phyloP scores from a whole-genome alignment of 2,888 invertebrate species.

The Nomada hirtipes region DNA sequence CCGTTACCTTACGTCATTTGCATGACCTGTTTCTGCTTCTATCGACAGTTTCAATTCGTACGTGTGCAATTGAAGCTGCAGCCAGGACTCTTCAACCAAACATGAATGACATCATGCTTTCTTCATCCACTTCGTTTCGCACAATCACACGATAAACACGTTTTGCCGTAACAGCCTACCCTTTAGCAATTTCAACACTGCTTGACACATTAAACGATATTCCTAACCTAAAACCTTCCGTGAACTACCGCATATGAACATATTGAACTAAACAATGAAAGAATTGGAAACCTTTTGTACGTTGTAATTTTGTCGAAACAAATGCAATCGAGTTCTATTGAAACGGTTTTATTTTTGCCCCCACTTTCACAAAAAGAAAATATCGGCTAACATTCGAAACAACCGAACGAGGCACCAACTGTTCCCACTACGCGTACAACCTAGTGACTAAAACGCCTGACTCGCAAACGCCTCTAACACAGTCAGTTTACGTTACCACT shows the following conservation, averaged over 20 bases:
- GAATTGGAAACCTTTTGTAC: conserved; percentile 10
- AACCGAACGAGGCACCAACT: conserved; percentile 24
- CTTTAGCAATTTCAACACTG: conserved; percentile 14
- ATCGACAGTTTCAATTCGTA: conserved; percentile 25
- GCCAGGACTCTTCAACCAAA: conserved; percentile 33
- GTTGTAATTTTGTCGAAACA: background rate
- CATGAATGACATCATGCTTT: conserved; percentile 52
- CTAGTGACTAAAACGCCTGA: conserved; percentile 80
- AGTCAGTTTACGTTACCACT: conserved; percentile 68
- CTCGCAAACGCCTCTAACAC: too few relatives aligned
- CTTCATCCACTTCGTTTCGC: conserved; percentile 15
- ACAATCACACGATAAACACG: conserved; percentile 13
- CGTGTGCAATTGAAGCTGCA: conserved; percentile 39
- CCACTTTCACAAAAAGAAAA: conserved; percentile 9
- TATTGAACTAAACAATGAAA: background rate
- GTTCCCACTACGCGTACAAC: conserved; percentile 76
- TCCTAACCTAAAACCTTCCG: conserved; percentile 59
- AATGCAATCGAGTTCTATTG: background rate
- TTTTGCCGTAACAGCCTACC: conserved; percentile 17
- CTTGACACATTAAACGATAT: conserved; percentile 26
- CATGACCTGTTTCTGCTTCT: conserved; percentile 67
- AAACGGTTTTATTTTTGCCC: background rate
- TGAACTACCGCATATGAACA: conserved; percentile 1
- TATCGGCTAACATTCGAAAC: background rate
- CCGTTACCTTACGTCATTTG: conserved; percentile 79